These are phyloP conservation scores for Cardiocondyla obscurior DNA, from an alignment of 1,140 invertebrate species.

Conservation along the genomic window DNA sequence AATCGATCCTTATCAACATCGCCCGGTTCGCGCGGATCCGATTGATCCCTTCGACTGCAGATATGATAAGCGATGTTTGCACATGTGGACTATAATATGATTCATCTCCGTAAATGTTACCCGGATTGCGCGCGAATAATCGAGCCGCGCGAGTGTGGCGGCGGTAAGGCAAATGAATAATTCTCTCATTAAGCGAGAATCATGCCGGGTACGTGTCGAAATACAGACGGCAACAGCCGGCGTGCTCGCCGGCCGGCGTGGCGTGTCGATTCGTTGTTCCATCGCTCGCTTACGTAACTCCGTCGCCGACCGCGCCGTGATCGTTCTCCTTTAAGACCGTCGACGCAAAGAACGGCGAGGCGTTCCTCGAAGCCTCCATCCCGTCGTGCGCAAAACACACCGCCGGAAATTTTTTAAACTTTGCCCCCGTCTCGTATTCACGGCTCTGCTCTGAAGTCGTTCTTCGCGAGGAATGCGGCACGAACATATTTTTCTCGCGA, in stretches of 20 bases:
- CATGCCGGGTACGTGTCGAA: background rate
- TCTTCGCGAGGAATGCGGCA: background rate
- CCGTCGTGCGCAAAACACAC: background rate
- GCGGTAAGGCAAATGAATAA: background rate
- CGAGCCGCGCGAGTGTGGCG: background rate
- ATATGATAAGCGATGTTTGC: background rate
- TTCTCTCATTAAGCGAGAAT: background rate
- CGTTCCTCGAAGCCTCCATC: no score
- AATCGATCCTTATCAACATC: conserved; percentile 16
- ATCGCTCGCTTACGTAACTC: conserved; percentile 43
- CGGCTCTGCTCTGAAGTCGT: background rate
- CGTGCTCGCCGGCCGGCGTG: background rate
- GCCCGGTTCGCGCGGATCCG: background rate
- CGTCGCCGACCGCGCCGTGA: background rate
- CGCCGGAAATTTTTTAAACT: background rate
- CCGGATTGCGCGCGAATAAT: background rate
- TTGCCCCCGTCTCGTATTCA: background rate
- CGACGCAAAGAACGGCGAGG: no score
- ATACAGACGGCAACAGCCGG: background rate
- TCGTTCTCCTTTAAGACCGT: conserved; percentile 49
- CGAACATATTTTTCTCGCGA: background rate
- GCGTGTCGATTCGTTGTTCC: background rate
- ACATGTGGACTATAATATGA: background rate
- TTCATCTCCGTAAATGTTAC: conserved; percentile 30
- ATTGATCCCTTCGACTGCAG: background rate